Conservation (phyloP, 2,888 invertebrate genomes). For the Chaetogeoica ovagalla region DNA sequence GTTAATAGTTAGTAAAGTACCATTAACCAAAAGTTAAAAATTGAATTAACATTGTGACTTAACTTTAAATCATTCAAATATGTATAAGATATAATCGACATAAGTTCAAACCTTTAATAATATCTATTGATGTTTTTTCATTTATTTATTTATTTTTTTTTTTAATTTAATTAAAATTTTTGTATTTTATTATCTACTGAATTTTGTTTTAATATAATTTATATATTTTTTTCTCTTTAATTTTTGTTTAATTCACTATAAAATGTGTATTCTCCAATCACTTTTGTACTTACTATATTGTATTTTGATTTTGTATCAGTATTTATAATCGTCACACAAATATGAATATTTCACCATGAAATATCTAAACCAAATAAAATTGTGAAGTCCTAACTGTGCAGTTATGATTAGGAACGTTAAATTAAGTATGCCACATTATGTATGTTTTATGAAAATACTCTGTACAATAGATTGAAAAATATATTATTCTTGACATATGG, state of each 20-base stretch:
- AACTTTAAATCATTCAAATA: conserved; percentile 24
- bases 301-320: conserved; percentile 36
- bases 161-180: conserved; percentile 3
- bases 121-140: conserved; percentile 14
- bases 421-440: not conserved
- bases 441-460: conserved; percentile 16
- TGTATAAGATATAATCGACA: conserved; percentile 37
- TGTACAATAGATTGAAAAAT: conserved; percentile 20
- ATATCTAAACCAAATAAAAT: conserved; percentile 25
- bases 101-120: conserved; percentile 15
- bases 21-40: conserved; percentile 41
- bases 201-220: conserved; percentile 20
- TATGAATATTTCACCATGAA: conserved; percentile 10
- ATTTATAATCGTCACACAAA: conserved; percentile 29
- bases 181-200: conserved; percentile 4
- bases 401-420: not conserved
- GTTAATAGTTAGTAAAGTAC: conserved; percentile 41
- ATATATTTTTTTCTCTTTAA: conserved; percentile 21
- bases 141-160: too few species aligned
- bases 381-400: not conserved
- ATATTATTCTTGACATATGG: conserved; percentile 6
- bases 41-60: conserved; percentile 26
- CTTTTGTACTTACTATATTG: conserved; percentile 38
- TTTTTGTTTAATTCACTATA: conserved; percentile 19
- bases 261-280: conserved; percentile 12